Evolutionary conservation across 2,113 vertebrate genomes (phyloP).

Genomic region (Pluvianellus socialis): DNA sequence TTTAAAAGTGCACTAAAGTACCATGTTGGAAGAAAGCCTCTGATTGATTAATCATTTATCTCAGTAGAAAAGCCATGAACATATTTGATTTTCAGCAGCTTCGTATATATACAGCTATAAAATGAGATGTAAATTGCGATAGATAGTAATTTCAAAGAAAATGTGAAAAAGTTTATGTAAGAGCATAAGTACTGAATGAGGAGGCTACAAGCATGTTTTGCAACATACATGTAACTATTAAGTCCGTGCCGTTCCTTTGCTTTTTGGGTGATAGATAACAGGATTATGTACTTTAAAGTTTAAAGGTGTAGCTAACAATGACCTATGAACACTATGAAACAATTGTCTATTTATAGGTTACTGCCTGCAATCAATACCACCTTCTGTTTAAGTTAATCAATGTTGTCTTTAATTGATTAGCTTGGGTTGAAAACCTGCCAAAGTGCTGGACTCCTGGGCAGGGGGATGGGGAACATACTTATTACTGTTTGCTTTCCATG

Average conservation of each 20-base stretch:
- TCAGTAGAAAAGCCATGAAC: slow-evolving; percentile 11
- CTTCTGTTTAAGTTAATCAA: slow-evolving; percentile 76
- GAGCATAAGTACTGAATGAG: background rate
- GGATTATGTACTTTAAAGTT: slow-evolving; percentile 35
- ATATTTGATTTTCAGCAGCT: slow-evolving; percentile 35
- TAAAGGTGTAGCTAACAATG: slow-evolving; percentile 64
- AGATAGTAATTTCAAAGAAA: background rate
- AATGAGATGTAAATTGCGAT: background rate
- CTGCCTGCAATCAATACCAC: slow-evolving; percentile 63
- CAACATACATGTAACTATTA: background rate
- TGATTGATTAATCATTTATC: slow-evolving; percentile 61
- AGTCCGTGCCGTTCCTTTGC: background rate
- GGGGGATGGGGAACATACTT: slow-evolving; percentile 18
- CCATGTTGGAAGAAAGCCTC: slow-evolving; percentile 6
- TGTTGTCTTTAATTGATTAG: slow-evolving; percentile 72
- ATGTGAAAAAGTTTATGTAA: background rate
- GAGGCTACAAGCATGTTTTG: background rate
- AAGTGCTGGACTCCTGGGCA: slow-evolving; percentile 24
- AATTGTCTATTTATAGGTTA: slow-evolving; percentile 67
- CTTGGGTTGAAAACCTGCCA: slow-evolving; percentile 64
- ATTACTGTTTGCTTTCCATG: slow-evolving; percentile 50
- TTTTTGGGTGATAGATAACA: slow-evolving; percentile 25
- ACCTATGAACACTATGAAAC: slow-evolving; percentile 53
- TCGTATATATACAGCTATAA: background rate
- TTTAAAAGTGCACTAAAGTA: slow-evolving; percentile 20